A percentile compares a stretch with the other conserved stretches of the same genome.
These are phyloP conservation scores for Drosophila ambigua DNA, from an alignment of 1,140 invertebrate genomes.

Conservation along the genomic window DNA sequence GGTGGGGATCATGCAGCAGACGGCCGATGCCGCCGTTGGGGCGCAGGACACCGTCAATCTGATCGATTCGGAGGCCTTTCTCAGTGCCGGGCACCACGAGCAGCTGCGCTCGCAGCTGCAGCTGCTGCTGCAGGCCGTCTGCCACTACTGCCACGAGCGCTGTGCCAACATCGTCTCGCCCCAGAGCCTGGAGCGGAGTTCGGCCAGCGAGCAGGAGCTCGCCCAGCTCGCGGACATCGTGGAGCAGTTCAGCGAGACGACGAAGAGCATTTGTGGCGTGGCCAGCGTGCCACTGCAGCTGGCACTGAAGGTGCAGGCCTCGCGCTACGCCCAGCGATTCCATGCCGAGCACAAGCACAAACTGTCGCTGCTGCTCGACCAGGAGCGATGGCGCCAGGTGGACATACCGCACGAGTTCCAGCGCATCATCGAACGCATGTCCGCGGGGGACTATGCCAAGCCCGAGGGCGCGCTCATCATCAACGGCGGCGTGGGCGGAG, in stretches of 20 bases:
- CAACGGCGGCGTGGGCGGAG: constrained; percentile 37
- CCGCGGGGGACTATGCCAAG: constrained; percentile 83
- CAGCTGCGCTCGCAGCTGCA: constrained; percentile 89
- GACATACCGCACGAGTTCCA: constrained; percentile 95
- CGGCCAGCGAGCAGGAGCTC: constrained; percentile 89
- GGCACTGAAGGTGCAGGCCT: constrained; percentile 94
- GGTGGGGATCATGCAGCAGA: constrained; percentile 89
- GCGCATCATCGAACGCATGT: constrained; percentile 90
- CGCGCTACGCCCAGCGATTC: constrained; percentile 95
- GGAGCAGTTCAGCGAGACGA: constrained; percentile 90
- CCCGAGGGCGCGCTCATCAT: constrained; percentile 73
- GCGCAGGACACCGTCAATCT: constrained; percentile 85
- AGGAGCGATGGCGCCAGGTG: constrained; percentile 97
- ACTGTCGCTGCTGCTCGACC: constrained; percentile 92
- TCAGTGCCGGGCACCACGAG: constrained; percentile 88
- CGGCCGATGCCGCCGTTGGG: constrained; percentile 86
- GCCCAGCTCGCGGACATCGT: constrained; percentile 91
- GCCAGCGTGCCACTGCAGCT: constrained; percentile 91
- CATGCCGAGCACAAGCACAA: constrained; percentile 95
- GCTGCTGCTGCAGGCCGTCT: constrained; percentile 91
- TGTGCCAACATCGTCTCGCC: constrained; percentile 93
- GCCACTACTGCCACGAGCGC: constrained; percentile 96
- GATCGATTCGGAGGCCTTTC: constrained; percentile 87
- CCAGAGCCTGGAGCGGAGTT: constrained; percentile 88
- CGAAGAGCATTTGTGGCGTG: constrained; percentile 91